Evolutionary conservation across 2,797 vertebrate species (phyloP), one percentile per base, ranked within the genome.

Genomic region (Chelon labrosus): DNA sequence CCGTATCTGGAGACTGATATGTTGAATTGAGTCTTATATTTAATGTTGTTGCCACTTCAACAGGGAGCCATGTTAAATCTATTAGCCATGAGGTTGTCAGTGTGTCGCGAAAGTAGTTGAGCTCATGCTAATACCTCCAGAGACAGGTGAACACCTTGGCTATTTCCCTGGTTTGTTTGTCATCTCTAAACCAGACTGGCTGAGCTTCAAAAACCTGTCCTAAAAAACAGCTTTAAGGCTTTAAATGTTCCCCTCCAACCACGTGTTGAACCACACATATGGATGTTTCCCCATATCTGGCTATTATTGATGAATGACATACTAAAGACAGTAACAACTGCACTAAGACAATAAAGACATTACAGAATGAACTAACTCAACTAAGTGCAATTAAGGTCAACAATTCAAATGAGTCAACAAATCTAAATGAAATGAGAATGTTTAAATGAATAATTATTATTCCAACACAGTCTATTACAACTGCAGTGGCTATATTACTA

Each of bases 71-170:
- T 20, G 1, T 73, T 58, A 47, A 4, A 42, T 53, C 42, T 68
- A 38, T 53, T 77, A 27, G 54, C 20, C 59, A 49, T 16, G 12
- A 69, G 47, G 31, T 20, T 39, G 39, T 52, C 8, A 52, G 67
- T 65, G 65, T 85, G 51, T 65, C 55, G 55, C 68, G 22, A 61
- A 65, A 75, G 62, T 38, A 63, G 75, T 57, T 74, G 65, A 84
- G 82, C 81, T 68, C 67, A 67, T 74, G 42, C 46, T 88, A 89
- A 91, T 88, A 71, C 84, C 53, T 60, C 75, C 38, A 71, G 54
- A 88, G 59, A 67, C 72, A 25, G 63, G 57, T 88, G 63, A 89
- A 88, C 76, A 79, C 69, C 62, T 75, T 59, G 17, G 41, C 47
- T 67, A 50, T 49, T 54, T 55, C 62, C 19, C 27, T 19, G 55